Percentiles rank a stretch among this genome's conserved stretches.
Conservation (phyloP, 1,140 invertebrate genomes). For the Samia ricini region DNA sequence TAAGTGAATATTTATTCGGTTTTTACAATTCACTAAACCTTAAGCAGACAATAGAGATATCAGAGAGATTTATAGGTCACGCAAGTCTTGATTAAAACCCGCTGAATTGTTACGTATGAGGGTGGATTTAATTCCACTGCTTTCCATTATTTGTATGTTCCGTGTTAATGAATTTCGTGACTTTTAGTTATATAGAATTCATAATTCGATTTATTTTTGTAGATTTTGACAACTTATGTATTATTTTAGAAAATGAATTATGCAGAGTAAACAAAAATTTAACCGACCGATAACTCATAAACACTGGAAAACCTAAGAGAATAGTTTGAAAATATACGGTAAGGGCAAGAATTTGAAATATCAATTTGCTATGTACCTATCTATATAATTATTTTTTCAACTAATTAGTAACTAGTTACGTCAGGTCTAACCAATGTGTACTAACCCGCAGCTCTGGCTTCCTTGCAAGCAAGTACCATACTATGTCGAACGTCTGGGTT, state of each 20-base stretch:
- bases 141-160: constrained; percentile 27
- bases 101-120: constrained; percentile 28
- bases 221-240: too few relatives aligned
- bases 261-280: too few relatives aligned
- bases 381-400: too few relatives aligned
- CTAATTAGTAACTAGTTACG: too few relatives aligned
- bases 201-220: too few relatives aligned
- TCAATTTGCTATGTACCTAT: too few relatives aligned
- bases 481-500: constrained; percentile 97
- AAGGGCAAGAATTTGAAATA: too few relatives aligned
- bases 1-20: neutral
- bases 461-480: constrained; percentile 98
- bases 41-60: constrained; percentile 41
- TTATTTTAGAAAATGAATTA: too few relatives aligned
- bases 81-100: constrained; percentile 43
- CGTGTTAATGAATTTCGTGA: constrained; percentile 8
- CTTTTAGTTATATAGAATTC: neutral
- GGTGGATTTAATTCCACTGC: constrained; percentile 28
- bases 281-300: too few relatives aligned
- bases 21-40: constrained; percentile 18
- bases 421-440: too few relatives aligned
- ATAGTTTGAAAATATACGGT: too few relatives aligned
- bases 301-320: too few relatives aligned
- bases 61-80: constrained; percentile 43
- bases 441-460: constrained; percentile 95